Base-by-base conservation (phyloP, 2,797 vertebrate species). In the Notoglanidium macrostoma region DNA sequence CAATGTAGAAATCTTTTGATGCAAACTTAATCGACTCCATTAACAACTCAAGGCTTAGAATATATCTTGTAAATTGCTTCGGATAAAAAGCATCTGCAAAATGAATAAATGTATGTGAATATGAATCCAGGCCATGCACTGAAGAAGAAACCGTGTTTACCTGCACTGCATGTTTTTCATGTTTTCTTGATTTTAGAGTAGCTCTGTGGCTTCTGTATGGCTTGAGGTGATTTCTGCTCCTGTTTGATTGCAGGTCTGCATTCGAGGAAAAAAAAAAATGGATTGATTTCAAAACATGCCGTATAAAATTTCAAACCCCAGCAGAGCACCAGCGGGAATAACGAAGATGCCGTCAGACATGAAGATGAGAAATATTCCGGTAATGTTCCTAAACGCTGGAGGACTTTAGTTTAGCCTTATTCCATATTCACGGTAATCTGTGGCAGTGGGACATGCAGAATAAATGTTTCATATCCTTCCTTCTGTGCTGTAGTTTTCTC, bases 241-340 rank as follows among this genome's bases (percentile, higher is more conserved):
- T 65, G 59, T 80, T 32, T 90, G 85, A 90, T 83, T 88, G 83
- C 77, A 77, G 32, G 70, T 82, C 85, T 74, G 54, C 70, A 87
- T 85, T 87, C 72, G 61, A 72, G 79, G 67, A 35, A 78, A 57
- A 68, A 49, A 82, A 80, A 55, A 84, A 87, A 67, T 6, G 11
- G 61, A 88, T 87, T 61, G 83, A 90, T 88, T 90, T 79, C 63
- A 77, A 90, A 87, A 67, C 70, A 23, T 51, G 63, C 83, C 11
- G 70, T 74, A 76, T 85, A 49, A 82, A 76, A 85, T 85, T 85
- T 46, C 29, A 74, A 85, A 74, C 55, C 83, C 46, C 73, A 11
- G 40, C 29, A 2, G 65, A 49, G 65, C 77, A 26, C 82, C 77
- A 67, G 67, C 77, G 81, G 83, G 86, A 89, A 89, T 84, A 87